Evolutionary conservation across 2,888 invertebrate genomes (phyloP).

Genomic region (Diploptera punctata): DNA sequence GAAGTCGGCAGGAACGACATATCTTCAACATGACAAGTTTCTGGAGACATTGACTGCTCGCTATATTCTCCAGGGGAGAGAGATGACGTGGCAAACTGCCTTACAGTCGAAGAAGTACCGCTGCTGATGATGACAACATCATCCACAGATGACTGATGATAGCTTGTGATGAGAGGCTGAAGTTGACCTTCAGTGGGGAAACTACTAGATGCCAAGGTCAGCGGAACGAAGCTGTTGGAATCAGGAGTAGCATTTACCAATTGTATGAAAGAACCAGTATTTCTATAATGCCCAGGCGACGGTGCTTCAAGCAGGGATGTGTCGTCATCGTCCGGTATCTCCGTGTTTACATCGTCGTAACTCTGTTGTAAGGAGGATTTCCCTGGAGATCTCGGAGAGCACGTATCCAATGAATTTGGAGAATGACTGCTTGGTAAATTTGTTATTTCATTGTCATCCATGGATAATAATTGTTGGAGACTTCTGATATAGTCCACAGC

Average conservation of each 20-base stretch:
- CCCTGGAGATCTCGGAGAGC: neutral
- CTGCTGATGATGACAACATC: neutral
- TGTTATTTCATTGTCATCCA: slow-evolving; percentile 59
- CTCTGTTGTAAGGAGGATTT: neutral
- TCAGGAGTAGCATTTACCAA: neutral
- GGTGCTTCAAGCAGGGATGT: slow-evolving; percentile 51
- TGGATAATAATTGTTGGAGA: slow-evolving; percentile 75
- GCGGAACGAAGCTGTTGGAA: neutral
- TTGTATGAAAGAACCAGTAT: neutral
- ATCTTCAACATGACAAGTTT: neutral
- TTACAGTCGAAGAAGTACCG: too few species aligned
- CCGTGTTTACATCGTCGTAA: slow-evolving; percentile 52
- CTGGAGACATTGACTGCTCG: slow-evolving; percentile 34
- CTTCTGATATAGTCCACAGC: slow-evolving; percentile 90
- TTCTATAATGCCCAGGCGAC: neutral
- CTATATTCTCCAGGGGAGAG: slow-evolving; percentile 36
- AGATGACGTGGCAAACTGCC: slow-evolving; percentile 11
- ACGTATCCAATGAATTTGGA: slow-evolving; percentile 10
- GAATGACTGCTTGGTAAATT: neutral
- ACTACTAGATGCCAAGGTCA: neutral
- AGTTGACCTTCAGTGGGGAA: neutral
- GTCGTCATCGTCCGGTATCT: slow-evolving; percentile 44
- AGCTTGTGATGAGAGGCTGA: neutral
- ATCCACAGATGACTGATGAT: neutral
- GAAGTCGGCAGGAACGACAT: neutral